Conservation (phyloP, 2,888 invertebrate species). For the Teinopalpus imperialis region DNA sequence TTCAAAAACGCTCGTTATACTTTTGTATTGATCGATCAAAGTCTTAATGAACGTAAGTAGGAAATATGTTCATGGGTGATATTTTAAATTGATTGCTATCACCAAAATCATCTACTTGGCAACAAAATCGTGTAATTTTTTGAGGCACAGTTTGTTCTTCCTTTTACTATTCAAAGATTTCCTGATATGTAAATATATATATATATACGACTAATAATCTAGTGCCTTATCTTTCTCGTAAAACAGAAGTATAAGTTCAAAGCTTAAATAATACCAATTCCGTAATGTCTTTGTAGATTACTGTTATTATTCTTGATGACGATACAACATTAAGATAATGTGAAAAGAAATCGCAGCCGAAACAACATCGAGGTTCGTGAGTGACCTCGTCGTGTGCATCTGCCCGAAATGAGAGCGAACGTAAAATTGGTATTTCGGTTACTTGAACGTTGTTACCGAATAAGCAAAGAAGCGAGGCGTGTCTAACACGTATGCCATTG, state of each 20-base stretch:
- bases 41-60: conserved; percentile 43
- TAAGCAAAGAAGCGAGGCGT: conserved; percentile 61
- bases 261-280: conserved; percentile 2
- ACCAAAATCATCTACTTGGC: no score
- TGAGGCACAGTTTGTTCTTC: no score
- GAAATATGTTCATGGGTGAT: conserved; percentile 13
- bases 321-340: conserved; percentile 27
- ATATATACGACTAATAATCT: no score
- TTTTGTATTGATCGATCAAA: conserved; percentile 75
- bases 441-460: conserved; percentile 47
- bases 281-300: conserved; percentile 10
- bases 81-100: no score
- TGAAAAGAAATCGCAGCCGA: conserved; percentile 26
- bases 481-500: conserved; percentile 63
- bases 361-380: conserved; percentile 28
- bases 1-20: conserved; percentile 74
- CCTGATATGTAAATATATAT: no score
- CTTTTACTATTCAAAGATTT: no score
- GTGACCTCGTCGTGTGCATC: conserved; percentile 35
- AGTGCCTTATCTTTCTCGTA: no score
- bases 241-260: no score
- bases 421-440: conserved; percentile 53
- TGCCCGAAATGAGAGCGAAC: conserved; percentile 49
- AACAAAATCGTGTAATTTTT: no score
- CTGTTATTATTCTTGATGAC: conserved; percentile 15